Conservation (phyloP, 2,113 vertebrate genomes). For the Zosterops lateralis region DNA sequence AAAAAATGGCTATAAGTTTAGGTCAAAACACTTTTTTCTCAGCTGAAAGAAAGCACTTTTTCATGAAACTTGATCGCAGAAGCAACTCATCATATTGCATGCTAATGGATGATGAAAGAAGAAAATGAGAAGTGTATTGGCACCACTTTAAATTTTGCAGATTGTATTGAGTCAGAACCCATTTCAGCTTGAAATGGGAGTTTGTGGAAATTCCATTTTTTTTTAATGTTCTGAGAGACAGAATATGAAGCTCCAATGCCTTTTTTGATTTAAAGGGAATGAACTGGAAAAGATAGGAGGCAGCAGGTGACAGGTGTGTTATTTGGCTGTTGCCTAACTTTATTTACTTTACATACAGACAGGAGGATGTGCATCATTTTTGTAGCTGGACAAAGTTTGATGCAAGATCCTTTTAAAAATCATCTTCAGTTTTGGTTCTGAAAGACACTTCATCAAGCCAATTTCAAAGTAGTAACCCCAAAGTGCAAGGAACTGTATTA, state of each 20-base stretch:
- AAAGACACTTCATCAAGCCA: neutral
- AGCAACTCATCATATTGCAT: neutral
- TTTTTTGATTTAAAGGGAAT: constrained; percentile 2
- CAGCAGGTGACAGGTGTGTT: neutral
- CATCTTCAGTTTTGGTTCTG: neutral
- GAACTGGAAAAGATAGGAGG: constrained; percentile 31
- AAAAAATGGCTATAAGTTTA: neutral
- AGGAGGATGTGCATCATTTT: neutral
- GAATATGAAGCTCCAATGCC: neutral
- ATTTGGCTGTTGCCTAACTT: neutral
- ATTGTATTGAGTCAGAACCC: neutral
- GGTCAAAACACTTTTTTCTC: neutral
- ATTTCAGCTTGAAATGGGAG: neutral
- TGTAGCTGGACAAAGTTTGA: neutral
- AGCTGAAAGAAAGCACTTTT: neutral
- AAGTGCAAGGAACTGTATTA: neutral
- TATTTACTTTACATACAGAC: neutral
- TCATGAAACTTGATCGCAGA: neutral
- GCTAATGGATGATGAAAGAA: neutral
- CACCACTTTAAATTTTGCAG: neutral
- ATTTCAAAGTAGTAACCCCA: neutral
- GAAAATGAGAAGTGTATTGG: neutral
- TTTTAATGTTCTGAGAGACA: neutral
- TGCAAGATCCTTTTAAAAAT: neutral
- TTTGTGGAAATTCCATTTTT: neutral